Percentiles rank a stretch among this genome's conserved stretches.
These are phyloP conservation scores for Nycticorax nycticorax DNA, from an alignment of 2,113 vertebrate genomes.

Conservation along the genomic window DNA sequence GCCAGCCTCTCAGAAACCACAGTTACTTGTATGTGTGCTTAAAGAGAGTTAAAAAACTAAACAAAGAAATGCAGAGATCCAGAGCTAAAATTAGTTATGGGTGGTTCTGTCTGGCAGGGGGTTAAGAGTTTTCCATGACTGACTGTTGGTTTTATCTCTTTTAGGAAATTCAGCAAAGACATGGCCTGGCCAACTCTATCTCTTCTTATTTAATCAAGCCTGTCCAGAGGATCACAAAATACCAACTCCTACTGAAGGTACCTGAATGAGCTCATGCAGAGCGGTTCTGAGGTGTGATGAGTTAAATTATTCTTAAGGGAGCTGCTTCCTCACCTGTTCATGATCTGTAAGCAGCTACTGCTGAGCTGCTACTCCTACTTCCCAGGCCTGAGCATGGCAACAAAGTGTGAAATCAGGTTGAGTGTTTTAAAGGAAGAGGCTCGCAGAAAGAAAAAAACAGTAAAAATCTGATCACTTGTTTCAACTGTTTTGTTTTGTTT, in stretches of 20 bases:
- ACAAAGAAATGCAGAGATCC: not conserved
- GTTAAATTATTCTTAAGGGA: not conserved
- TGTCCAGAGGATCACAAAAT: constrained; percentile 98
- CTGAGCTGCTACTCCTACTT: not conserved
- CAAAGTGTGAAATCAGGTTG: not conserved
- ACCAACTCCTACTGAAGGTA: constrained; percentile 97
- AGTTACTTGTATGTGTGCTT: not conserved
- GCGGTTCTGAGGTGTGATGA: not conserved
- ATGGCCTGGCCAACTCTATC: constrained; percentile 94
- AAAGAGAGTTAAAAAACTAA: not conserved
- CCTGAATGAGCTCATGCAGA: not conserved
- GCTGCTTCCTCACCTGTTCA: not conserved
- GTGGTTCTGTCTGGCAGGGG: not conserved
- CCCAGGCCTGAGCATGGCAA: not conserved
- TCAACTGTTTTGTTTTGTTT: not conserved
- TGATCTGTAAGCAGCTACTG: not conserved
- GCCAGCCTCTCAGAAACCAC: not conserved
- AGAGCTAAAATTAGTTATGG: not conserved
- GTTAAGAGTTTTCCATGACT: not conserved
- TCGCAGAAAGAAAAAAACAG: not conserved
- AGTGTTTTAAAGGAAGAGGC: not conserved
- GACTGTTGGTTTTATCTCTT: constrained; percentile 16
- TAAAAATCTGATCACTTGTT: not conserved
- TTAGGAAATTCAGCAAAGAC: constrained; percentile 96
- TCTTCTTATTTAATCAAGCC: constrained; percentile 99